Percentiles rank a stretch among this genome's conserved stretches.
phyloP scores from a whole-genome alignment of 2,888 invertebrate genomes.

The Drosophila atripex region DNA sequence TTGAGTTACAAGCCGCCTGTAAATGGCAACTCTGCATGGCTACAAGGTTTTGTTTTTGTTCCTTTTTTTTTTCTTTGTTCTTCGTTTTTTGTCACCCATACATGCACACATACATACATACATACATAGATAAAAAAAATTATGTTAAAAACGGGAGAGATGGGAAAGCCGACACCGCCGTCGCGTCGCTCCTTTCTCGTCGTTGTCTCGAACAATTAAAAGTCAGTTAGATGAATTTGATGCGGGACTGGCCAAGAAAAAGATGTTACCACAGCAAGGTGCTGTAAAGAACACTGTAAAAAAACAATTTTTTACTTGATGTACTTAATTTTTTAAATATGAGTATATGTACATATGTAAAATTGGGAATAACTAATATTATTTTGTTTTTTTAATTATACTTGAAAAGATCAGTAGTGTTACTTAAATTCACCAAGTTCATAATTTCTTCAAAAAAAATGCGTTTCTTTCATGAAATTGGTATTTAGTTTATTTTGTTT shows the following conservation, averaged over 20 bases:
- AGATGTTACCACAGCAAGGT: slow-evolving; percentile 57
- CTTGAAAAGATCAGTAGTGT: no score
- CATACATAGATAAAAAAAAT: slow-evolving; percentile 2
- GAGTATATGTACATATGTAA: no score
- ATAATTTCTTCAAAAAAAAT: no score
- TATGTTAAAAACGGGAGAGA: slow-evolving; percentile 5
- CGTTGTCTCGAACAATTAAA: slow-evolving; percentile 56
- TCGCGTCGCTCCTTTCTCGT: background rate
- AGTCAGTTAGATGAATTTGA: slow-evolving; percentile 65
- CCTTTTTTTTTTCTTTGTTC: slow-evolving; percentile 6
- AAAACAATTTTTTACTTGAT: background rate
- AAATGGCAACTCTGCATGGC: slow-evolving; percentile 40
- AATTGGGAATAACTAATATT: no score
- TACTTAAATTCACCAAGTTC: no score
- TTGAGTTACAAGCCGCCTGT: slow-evolving; percentile 57
- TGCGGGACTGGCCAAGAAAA: slow-evolving; percentile 38
- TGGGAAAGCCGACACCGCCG: background rate
- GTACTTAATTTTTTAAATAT: no score
- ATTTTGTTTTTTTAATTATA: no score
- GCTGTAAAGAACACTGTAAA: slow-evolving; percentile 10
- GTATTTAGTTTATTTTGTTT: background rate
- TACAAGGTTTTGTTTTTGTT: slow-evolving; percentile 40
- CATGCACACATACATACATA: slow-evolving; percentile 1
- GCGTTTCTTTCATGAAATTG: no score
- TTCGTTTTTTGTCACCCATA: slow-evolving; percentile 53